A percentile compares a stretch with the other conserved stretches of the same genome.
Conservation (phyloP, 2,888 invertebrate species). For the Halictus quadricinctus region DNA sequence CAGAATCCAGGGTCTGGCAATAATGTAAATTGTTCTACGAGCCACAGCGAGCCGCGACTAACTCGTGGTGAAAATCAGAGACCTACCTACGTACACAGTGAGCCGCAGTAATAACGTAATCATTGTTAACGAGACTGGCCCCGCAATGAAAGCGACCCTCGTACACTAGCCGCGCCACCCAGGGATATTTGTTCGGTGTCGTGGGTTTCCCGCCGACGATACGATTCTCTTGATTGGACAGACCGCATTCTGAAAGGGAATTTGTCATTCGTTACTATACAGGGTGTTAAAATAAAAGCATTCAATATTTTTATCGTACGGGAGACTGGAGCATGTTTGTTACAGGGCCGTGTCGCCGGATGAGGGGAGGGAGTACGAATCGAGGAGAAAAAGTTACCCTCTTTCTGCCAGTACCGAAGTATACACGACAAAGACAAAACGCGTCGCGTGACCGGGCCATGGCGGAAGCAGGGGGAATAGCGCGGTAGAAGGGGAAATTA, state of each 20-base stretch:
- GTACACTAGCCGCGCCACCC: conserved; percentile 93
- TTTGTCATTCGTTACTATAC: conserved; percentile 26
- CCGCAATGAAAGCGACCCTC: conserved; percentile 95
- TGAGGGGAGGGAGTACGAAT: too few relatives aligned
- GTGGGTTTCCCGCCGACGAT: conserved; percentile 94
- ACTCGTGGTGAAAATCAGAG: background rate
- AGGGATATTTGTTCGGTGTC: conserved; percentile 92
- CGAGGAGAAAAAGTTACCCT: too few relatives aligned
- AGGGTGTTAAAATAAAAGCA: background rate
- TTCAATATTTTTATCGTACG: background rate
- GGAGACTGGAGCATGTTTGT: background rate
- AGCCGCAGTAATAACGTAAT: conserved; percentile 93
- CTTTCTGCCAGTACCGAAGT: too few relatives aligned
- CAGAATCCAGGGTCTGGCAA: background rate
- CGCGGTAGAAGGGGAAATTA: too few relatives aligned
- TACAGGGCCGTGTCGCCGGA: too few relatives aligned
- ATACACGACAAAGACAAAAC: too few relatives aligned
- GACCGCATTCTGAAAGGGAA: conserved; percentile 88
- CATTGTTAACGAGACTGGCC: conserved; percentile 91
- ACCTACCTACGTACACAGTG: conserved; percentile 91
- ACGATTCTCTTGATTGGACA: conserved; percentile 92
- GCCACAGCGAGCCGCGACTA: too few relatives aligned
- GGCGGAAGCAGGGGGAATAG: too few relatives aligned
- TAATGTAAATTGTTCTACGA: background rate
- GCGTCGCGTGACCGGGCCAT: too few relatives aligned